Evolutionary conservation across 2,888 invertebrate genomes (phyloP).

Genomic region (Nemapogon koenigi): DNA sequence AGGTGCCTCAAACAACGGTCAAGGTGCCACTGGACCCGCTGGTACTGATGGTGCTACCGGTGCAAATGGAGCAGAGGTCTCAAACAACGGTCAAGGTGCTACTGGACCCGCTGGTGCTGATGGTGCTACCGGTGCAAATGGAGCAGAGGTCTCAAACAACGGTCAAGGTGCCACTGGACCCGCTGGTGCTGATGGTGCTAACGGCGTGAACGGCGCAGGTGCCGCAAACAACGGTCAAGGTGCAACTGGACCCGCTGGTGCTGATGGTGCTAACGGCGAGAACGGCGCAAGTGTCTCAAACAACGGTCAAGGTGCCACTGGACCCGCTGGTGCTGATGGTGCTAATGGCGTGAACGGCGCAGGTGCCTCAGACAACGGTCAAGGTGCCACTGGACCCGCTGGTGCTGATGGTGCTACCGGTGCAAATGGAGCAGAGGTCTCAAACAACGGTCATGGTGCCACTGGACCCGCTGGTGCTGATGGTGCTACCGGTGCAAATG

Average conservation of each 20-base stretch:
- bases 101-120: constrained; percentile 3
- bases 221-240: constrained; percentile 4
- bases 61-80: constrained; percentile 3
- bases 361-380: constrained; percentile 3
- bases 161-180: constrained; percentile 5
- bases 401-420: constrained; percentile 4
- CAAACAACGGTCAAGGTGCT: constrained; percentile 4
- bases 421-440: constrained; percentile 3
- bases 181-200: constrained; percentile 1
- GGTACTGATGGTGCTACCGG: constrained; percentile 4
- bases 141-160: constrained; percentile 1
- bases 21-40: constrained; percentile 4
- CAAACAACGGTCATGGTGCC: constrained; percentile 4
- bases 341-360: constrained; percentile 9
- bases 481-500: constrained; percentile 7
- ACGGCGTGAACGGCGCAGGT: constrained; percentile 7
- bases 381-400: constrained; percentile 4
- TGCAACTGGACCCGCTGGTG: constrained; percentile 3
- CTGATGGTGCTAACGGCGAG: constrained; percentile 5
- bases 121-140: constrained; percentile 7
- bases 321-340: not conserved
- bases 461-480: constrained; percentile 3
- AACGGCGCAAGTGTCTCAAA: constrained; percentile 4
- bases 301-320: constrained; percentile 7
- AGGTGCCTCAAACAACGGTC: constrained; percentile 4